Base-by-base conservation (phyloP, 2,113 vertebrate genomes). In the Taxidea taxus region DNA sequence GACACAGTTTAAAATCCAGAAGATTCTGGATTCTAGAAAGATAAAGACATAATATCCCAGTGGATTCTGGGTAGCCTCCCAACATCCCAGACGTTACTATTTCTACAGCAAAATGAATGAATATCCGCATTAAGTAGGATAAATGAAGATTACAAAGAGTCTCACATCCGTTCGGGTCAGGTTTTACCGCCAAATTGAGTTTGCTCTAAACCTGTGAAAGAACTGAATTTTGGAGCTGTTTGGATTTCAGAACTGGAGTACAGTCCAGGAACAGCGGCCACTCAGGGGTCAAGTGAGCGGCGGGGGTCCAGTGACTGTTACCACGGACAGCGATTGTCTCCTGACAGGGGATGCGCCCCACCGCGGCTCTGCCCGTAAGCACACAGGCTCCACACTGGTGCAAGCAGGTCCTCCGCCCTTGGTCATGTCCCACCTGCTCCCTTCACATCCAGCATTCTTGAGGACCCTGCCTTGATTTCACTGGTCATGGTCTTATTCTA, bases 291-390 rank as follows among this genome's bases (percentile, higher is more conserved):
- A 13, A 27, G 54, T 1, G 44, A 13, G 3, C 2, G 8, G 42
- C 44, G 0, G 1, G 3, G 0, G 21, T 47, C 90, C 29, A 21
- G 0, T 0, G 49, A 39, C 6, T 6, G 0, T 39, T 20, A 7
- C 34, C 3, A 8, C 5, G 64, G 72, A 42, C 56, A 4, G 4
- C 42, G 7, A 9, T 16, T 16, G 7, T 9, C 15, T 7, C 70
- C 39, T 27, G 74, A 18, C 27, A 0, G 16, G 5, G 16, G 75
- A 25, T 21, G 7, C 25, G n/a, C 39, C 15, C 18, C 62, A 62
- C 82, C 14, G 7, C 3, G 0, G 47, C 25, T 49, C 44, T 31
- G n/a, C 77, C 62, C 23, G 25, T 10, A 4, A 18, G 29, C 20
- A n/a, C 51, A 44, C 51, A 8, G 20, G 18, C 62, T 68, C 34